Conservation (phyloP, 2,797 vertebrate genomes). For the Poeciliopsis gracilis region DNA sequence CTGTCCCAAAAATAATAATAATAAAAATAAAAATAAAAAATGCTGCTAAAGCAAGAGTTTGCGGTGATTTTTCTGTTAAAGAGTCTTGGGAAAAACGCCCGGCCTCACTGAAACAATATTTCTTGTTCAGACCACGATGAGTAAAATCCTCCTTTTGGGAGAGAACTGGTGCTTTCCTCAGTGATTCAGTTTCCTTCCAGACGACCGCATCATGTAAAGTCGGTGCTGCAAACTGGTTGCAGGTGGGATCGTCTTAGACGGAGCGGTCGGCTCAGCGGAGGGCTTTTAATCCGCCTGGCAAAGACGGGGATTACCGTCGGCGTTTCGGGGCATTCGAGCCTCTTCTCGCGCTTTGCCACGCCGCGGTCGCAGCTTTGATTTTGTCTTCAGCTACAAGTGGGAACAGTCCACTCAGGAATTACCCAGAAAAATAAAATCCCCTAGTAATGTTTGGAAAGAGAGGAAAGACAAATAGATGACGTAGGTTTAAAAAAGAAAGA, state of each 20-base stretch:
- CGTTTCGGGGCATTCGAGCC: not conserved
- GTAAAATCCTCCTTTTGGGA: not conserved
- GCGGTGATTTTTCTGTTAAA: not conserved
- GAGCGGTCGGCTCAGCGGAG: not conserved
- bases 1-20: not conserved
- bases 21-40: not conserved
- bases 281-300: not conserved
- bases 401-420: no score
- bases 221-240: not conserved
- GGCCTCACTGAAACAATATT: not conserved
- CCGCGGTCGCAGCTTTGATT: not conserved
- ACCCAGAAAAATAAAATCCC: no score
- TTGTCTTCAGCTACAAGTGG: no score
- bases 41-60: not conserved
- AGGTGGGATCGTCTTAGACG: not conserved
- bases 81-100: not conserved
- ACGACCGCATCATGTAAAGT: not conserved
- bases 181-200: no score
- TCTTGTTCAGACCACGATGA: not conserved
- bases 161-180: not conserved
- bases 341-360: not conserved
- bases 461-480: no score
- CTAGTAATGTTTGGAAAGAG: no score
- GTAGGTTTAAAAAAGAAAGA: no score
- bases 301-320: not conserved